These are phyloP conservation scores for Synanthedon myopaeformis DNA, from an alignment of 2,888 invertebrate genomes.

Conservation along the genomic window DNA sequence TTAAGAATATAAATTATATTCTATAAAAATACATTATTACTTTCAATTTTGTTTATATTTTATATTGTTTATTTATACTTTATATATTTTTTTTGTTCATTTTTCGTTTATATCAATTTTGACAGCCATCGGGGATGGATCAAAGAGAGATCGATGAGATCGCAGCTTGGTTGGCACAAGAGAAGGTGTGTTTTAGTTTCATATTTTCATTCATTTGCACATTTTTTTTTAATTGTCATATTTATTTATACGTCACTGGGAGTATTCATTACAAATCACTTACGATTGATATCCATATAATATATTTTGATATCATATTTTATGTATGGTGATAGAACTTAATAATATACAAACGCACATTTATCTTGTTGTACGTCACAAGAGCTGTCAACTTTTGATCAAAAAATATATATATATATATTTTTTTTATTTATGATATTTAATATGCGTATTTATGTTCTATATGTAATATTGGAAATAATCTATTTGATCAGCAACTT, in stretches of 20 bases:
- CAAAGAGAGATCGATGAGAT: constrained; percentile 94
- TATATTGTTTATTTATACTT: constrained; percentile 9
- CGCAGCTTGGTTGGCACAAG: constrained; percentile 92
- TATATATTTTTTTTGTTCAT: constrained; percentile 14
- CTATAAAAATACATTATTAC: not conserved
- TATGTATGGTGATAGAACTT: too few relatives aligned
- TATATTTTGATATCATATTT: not conserved
- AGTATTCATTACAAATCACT: not conserved
- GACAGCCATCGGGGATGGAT: constrained; percentile 70
- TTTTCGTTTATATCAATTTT: constrained; percentile 21
- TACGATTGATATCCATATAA: not conserved
- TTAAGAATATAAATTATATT: too few relatives aligned
- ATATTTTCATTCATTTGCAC: constrained; percentile 12
- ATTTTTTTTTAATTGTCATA: constrained; percentile 7
- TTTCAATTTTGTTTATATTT: not conserved
- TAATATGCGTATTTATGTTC: too few relatives aligned
- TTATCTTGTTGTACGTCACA: too few relatives aligned
- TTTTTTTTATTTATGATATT: too few relatives aligned
- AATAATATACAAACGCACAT: too few relatives aligned
- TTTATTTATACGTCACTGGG: constrained; percentile 2
- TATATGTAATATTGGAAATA: too few relatives aligned
- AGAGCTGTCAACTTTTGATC: too few relatives aligned
- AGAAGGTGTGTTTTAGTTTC: constrained; percentile 70
- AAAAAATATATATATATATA: too few relatives aligned
- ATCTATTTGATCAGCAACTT: too few relatives aligned